phyloP scores from a whole-genome alignment of 2,113 vertebrate species.

The Marmota flaviventris region DNA sequence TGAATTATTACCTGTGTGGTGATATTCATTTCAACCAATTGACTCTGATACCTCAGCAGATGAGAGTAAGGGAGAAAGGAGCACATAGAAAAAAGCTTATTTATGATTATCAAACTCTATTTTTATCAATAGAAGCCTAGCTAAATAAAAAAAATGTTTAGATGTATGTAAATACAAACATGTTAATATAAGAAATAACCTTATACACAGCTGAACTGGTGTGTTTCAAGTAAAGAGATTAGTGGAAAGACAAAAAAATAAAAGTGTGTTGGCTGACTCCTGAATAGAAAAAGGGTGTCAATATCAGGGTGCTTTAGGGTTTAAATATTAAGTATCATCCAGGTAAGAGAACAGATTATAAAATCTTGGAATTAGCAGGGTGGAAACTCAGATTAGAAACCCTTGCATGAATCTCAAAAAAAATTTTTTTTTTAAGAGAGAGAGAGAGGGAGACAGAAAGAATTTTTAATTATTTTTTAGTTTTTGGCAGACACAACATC shows the following conservation, averaged over 20 bases:
- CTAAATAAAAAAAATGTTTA: not conserved
- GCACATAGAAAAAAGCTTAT: not conserved
- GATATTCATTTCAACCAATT: not conserved
- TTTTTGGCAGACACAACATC: too few species aligned
- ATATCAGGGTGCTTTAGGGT: not conserved
- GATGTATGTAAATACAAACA: too few species aligned
- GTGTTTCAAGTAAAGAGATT: not conserved
- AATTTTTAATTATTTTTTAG: too few species aligned
- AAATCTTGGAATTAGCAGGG: not conserved
- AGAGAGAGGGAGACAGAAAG: too few species aligned
- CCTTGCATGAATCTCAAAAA: not conserved
- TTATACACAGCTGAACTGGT: not conserved
- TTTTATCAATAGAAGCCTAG: not conserved
- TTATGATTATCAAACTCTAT: not conserved
- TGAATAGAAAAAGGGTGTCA: not conserved
- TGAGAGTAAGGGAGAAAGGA: not conserved
- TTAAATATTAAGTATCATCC: not conserved
- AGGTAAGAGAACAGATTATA: not conserved
- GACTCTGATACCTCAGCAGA: not conserved
- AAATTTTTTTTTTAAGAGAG: too few species aligned
- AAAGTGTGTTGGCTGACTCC: not conserved
- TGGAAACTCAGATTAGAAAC: not conserved
- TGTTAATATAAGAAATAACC: not conserved
- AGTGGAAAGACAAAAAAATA: not conserved
- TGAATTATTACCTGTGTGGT: not conserved